Base-by-base conservation (phyloP, 2,797 vertebrate species). In the Mormyrops boulengeri region DNA sequence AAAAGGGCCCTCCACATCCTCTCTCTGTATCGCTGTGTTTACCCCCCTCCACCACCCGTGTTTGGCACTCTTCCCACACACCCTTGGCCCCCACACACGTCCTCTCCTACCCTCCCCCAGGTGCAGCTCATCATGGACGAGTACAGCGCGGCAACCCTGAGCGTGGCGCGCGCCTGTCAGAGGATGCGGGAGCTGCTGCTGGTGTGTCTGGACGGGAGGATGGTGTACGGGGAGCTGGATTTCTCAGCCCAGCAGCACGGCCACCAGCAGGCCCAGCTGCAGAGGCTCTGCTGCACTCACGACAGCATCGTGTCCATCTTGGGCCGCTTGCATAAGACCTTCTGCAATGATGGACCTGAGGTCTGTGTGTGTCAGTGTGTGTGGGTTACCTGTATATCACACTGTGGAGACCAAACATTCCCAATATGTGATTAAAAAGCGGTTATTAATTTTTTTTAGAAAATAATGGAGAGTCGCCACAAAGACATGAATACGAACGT, bases 111-210 rank as follows among this genome's bases (percentile, higher is more conserved):
- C 8, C 9, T 41, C 38, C 38, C 44, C 22, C 91, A 98, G 98
- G 93, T 97, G 50, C 96, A 97, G 94, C 57, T 90, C 30, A 94
- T 96, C 0, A 96, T 97, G 89, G 96, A 97, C 11, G 93, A 95
- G 8, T 98, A 95, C 93, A 97, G 97, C 92, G 92, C 91, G 0
- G 95, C 96, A 80, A 96, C 95, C 66, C 91, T 94, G 88, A 94
- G 94, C 19, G 95, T 97, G 22, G 94, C 94, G 4, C 95, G 93
- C 47, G 94, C 92, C 69, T 97, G 97, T 90, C 93, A 89, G 11
- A 93, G 94, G 91, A 97, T 98, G 47, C 97, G 96, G 1, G 96
- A 98, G 90, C 94, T 95, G 0, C 90, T 97, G 87, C 92, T 98
- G 92, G 91, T 98, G 19, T 94, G 66, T 26, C 93, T 98, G 89